Evolutionary conservation across 2,888 invertebrate genomes (phyloP), one percentile per base, ranked within the genome.

Genomic region (Melinopterus prodromus): DNA sequence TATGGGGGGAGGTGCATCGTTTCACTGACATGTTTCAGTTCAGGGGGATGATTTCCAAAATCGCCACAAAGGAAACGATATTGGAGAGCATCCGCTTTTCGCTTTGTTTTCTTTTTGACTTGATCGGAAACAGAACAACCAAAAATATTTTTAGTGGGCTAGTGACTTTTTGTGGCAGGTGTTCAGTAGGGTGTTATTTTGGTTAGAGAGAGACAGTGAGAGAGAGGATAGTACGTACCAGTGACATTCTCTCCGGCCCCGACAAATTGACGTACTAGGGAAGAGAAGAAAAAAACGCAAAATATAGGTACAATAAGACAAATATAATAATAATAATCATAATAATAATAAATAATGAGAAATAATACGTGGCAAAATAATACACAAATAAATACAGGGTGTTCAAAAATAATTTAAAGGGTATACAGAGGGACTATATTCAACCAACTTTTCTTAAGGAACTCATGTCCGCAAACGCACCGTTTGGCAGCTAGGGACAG

Each of bases 231-330:
- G 89, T 90, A 90, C 90, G 88, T 90, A 90, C 90, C 90, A 90
- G 90, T 89, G 87, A 89, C 88, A 89, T 89, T 90, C 87, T 90
- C 89, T 89, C 89, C 90, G 88, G 89, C 89, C 89, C 89, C 89
- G 89, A 90, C 90, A 90, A 89, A 90, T 89, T 90, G 90, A 90
- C 90, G 90, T 90, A 90, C 90, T 90, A 89, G 89, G 89, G 88
- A 89, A 89, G 88, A 89, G 89, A 90, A 89, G 89, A 89, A 86
- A 89, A 88, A 89, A 89, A 90, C 89, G 88, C 88, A 90, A 90
- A 89, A 90, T 89, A 89, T 89, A 90, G 89, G 88, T 88, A 88
- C 88, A 89, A 87, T 89, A 89, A 89, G 87, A 89, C 87, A 88
- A 89, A 88, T 86, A 87, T 83, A 83, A 83, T 82, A 83, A 84